Conservation (phyloP, 64 coral and sea anemone species). For the Stylophora pistillata region DNA sequence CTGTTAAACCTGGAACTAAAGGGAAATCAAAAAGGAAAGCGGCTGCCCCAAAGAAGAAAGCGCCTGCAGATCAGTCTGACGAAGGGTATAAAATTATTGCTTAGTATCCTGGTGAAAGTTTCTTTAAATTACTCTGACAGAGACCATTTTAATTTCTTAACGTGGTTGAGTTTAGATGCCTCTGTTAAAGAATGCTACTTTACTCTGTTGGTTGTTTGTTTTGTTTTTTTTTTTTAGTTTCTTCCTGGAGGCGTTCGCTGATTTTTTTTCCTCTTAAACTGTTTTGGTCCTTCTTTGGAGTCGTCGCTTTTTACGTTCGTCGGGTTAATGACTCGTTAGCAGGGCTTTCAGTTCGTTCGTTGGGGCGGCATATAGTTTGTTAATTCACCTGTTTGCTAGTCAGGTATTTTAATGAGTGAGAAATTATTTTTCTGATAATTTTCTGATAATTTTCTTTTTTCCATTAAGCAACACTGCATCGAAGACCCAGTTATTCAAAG, state of each 20-base stretch:
- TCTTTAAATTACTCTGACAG: too few relatives aligned
- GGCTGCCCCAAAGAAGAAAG: not conserved
- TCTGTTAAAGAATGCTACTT: not conserved
- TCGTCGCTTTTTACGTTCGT: too few relatives aligned
- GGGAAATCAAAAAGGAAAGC: conserved; percentile 10
- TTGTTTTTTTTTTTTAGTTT: not conserved
- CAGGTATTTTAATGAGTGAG: too few relatives aligned
- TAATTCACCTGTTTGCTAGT: not conserved
- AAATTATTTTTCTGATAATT: not conserved
- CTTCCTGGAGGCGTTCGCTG: not conserved
- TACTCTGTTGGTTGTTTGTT: not conserved
- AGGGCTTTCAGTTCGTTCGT: too few relatives aligned
- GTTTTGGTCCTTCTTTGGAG: not conserved
- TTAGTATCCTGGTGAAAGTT: not conserved
- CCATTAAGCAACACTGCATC: not conserved
- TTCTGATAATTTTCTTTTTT: not conserved
- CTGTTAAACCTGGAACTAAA: not conserved
- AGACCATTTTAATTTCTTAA: too few relatives aligned
- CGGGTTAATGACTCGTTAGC: too few relatives aligned
- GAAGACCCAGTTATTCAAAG: conserved; percentile 5
- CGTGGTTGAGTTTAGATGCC: too few relatives aligned
- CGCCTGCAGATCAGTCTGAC: not conserved
- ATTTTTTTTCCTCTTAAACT: not conserved
- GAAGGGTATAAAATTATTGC: not conserved
- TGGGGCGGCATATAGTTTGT: not conserved